Evolutionary conservation across 1,140 invertebrate species (phyloP).

Genomic region (Tetranychus urticae): DNA sequence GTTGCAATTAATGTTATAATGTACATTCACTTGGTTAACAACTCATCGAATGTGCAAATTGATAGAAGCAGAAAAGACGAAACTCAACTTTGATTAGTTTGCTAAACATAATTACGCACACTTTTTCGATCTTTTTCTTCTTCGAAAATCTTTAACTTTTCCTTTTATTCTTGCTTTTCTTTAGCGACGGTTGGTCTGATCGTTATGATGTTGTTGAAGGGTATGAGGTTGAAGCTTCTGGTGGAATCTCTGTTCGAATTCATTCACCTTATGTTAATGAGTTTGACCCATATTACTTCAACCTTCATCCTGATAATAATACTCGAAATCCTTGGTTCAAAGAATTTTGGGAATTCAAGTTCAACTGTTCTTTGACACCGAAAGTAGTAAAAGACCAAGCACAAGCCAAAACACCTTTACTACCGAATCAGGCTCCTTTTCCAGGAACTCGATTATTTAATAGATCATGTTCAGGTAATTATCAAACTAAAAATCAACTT

Average conservation of each 20-base stretch:
- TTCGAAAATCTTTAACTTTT: no score
- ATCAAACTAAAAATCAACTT: neutral
- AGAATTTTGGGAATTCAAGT: conserved; percentile 46
- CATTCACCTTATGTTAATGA: conserved; percentile 37
- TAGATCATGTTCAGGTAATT: neutral
- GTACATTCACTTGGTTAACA: no score
- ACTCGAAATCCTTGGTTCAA: conserved; percentile 45
- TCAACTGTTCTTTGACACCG: conserved; percentile 30
- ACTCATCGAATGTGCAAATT: no score
- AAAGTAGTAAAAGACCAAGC: neutral
- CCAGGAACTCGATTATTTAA: neutral
- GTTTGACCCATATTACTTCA: conserved; percentile 43
- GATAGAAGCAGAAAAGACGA: no score
- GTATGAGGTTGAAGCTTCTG: conserved; percentile 38
- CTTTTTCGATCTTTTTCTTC: no score
- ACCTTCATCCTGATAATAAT: conserved; percentile 35
- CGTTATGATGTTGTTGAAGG: conserved; percentile 43
- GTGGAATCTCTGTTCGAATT: conserved; percentile 45
- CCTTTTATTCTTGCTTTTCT: no score
- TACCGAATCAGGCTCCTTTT: neutral
- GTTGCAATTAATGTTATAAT: no score
- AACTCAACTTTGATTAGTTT: no score
- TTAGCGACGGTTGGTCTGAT: conserved; percentile 48
- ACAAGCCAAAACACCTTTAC: neutral
- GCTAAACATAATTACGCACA: no score